These are phyloP conservation scores for Lasioglossum figueresi DNA, from an alignment of 2,888 invertebrate genomes.

Conservation along the genomic window DNA sequence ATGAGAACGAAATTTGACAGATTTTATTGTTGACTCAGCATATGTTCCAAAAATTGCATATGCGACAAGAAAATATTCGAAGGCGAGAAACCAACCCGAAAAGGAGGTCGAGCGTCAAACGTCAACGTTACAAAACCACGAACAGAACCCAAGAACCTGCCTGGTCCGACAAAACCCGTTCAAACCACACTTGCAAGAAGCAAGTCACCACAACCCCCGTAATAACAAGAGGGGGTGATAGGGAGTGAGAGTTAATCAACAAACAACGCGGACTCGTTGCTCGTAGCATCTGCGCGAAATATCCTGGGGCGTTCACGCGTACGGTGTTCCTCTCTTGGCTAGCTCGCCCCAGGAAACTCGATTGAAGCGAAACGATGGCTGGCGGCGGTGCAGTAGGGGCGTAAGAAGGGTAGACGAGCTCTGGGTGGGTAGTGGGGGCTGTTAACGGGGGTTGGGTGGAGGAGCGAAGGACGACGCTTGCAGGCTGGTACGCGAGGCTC, in stretches of 20 bases:
- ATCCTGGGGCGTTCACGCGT: background rate
- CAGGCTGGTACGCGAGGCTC: slow-evolving; percentile 68
- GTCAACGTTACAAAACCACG: background rate
- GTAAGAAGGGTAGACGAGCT: slow-evolving; percentile 15
- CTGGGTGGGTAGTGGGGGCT: slow-evolving; percentile 14
- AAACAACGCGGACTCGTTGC: background rate
- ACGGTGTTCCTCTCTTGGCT: background rate
- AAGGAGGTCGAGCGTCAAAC: background rate
- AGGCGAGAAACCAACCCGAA: no score
- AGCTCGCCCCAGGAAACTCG: slow-evolving; percentile 46
- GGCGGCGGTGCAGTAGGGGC: slow-evolving; percentile 45
- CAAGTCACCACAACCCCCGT: background rate
- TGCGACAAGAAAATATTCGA: no score
- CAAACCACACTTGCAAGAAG: background rate
- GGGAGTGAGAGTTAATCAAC: background rate
- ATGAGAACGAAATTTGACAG: background rate
- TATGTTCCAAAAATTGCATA: background rate
- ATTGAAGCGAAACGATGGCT: slow-evolving; percentile 24
- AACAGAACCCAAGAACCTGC: background rate
- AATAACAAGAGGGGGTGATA: background rate
- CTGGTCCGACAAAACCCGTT: background rate
- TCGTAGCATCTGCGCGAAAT: slow-evolving; percentile 11
- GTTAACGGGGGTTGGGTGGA: slow-evolving; percentile 28
- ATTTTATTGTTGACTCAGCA: background rate
- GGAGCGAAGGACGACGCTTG: slow-evolving; percentile 50